Conservation (phyloP, 2,797 vertebrate genomes). For the Sebastes steindachneri region DNA sequence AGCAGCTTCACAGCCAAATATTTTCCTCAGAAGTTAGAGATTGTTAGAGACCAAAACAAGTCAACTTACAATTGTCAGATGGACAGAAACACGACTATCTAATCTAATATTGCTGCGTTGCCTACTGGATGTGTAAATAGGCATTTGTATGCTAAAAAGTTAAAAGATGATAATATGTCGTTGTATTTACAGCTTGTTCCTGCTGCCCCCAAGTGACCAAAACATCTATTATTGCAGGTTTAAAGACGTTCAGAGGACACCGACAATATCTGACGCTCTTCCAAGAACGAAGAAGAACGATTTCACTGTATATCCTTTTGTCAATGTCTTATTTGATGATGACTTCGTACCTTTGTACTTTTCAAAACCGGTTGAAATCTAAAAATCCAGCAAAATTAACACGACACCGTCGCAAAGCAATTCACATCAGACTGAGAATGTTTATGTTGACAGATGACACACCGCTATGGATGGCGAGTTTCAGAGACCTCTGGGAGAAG, state of each 20-base stretch:
- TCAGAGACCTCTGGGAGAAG: conserved; percentile 39
- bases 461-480: conserved; percentile 5
- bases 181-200: not conserved
- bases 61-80: not conserved
- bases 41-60: not conserved
- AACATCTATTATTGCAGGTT: not conserved
- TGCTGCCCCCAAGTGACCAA: not conserved
- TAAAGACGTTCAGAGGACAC: not conserved
- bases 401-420: not conserved
- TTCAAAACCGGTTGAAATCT: not conserved
- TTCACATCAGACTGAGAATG: not conserved
- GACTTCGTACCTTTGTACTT: not conserved
- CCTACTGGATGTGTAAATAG: not conserved
- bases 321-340: not conserved
- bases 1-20: not conserved
- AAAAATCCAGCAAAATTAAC: not conserved
- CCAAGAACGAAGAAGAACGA: not conserved
- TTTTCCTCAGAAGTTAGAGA: not conserved
- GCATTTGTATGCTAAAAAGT: not conserved
- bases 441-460: conserved; percentile 37
- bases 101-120: not conserved
- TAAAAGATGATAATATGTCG: not conserved
- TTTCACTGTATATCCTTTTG: not conserved
- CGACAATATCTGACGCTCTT: not conserved
- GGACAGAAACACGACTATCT: not conserved